These are phyloP conservation scores for Shinisaurus crocodilurus DNA, from an alignment of 2,113 vertebrate genomes.

Conservation along the genomic window DNA sequence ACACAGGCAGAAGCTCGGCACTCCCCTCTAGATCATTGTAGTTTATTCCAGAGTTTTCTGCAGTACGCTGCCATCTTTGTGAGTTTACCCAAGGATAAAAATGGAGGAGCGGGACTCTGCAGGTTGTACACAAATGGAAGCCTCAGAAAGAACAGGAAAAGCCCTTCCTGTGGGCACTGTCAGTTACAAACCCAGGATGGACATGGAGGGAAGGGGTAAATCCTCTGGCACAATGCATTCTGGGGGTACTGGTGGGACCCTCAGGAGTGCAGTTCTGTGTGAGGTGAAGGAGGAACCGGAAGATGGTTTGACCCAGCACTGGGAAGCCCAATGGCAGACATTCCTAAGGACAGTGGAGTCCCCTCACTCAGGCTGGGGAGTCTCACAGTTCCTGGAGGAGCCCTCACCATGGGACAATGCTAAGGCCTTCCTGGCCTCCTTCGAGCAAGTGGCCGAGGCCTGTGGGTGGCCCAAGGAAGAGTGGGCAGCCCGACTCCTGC, in stretches of 20 bases:
- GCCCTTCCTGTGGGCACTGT: accelerated
- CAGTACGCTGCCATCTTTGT: neutral
- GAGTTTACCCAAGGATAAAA: neutral
- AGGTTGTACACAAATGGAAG: too few species aligned
- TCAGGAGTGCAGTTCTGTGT: too few species aligned
- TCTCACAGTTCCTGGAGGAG: neutral
- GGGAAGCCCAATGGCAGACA: neutral
- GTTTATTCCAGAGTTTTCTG: neutral
- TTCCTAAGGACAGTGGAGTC: neutral
- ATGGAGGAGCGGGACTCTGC: neutral
- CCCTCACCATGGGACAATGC: neutral
- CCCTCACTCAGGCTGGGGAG: neutral
- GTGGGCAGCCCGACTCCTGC: too few species aligned
- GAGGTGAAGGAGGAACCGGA: slow-evolving; percentile 5
- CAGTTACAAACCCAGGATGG: neutral
- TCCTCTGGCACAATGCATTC: neutral
- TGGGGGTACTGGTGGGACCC: neutral
- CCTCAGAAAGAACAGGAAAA: neutral
- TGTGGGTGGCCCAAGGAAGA: too few species aligned
- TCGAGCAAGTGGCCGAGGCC: too few species aligned
- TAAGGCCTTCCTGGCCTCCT: neutral
- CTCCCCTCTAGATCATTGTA: neutral
- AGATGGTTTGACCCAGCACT: neutral
- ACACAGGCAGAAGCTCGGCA: neutral
- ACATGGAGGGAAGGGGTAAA: neutral